These are phyloP conservation scores for Karalla daura DNA, from an alignment of 2,797 vertebrate species.

Conservation along the genomic window DNA sequence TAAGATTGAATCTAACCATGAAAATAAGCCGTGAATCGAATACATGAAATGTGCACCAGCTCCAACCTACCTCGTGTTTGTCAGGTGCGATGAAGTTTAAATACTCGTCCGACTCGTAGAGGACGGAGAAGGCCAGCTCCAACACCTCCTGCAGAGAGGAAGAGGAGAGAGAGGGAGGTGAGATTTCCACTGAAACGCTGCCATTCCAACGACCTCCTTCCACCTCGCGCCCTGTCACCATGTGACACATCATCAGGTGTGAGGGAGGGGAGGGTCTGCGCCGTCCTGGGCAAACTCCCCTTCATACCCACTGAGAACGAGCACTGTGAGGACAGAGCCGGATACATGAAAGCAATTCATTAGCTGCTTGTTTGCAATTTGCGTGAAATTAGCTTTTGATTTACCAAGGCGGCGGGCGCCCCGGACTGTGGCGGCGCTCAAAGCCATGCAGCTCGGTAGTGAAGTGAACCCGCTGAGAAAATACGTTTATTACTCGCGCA, in stretches of 20 bases:
- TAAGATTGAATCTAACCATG: too few relatives aligned
- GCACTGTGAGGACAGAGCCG: conserved; percentile 13
- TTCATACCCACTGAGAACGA: background rate
- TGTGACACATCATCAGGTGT: conserved; percentile 33
- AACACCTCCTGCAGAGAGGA: conserved; percentile 90
- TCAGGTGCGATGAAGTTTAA: conserved; percentile 99
- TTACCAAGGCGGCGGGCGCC: conserved; percentile 24
- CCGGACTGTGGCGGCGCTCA: conserved; percentile 6
- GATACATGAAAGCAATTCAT: conserved; percentile 46
- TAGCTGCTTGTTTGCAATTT: conserved; percentile 30
- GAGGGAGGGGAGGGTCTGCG: too few relatives aligned
- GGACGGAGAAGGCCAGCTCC: conserved; percentile 97
- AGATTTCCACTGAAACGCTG: conserved; percentile 41
- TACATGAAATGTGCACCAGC: conserved; percentile 6
- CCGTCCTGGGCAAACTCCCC: too few relatives aligned
- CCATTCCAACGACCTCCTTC: conserved; percentile 7
- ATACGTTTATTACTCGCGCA: conserved; percentile 1
- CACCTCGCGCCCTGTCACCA: conserved; percentile 21
- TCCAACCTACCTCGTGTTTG: conserved; percentile 94
- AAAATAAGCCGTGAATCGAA: too few relatives aligned
- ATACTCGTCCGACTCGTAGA: conserved; percentile 97
- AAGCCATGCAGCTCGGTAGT: conserved; percentile 1
- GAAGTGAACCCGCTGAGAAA: conserved; percentile 7
- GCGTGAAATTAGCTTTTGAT: conserved; percentile 48
- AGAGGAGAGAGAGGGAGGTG: conserved; percentile 37